Evolutionary conservation across 2,113 vertebrate species (phyloP), one percentile per base, ranked within the genome.

Genomic region (Corythaeola cristata): DNA sequence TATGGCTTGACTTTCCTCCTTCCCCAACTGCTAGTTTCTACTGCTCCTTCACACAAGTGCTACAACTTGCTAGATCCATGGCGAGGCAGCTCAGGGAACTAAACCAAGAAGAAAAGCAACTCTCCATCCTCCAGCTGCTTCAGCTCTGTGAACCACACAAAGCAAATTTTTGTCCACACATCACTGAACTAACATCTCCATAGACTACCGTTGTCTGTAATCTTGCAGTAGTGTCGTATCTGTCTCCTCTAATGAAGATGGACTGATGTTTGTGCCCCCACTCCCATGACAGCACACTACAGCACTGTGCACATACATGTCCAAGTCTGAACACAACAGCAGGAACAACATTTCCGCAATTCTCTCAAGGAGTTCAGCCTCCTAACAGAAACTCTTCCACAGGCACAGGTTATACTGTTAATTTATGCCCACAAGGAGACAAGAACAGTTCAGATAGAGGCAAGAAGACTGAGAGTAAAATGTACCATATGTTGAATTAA

Each of bases 291-390:
- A 71, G 55, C 50, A 27, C 23, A 7, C 23, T 15, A 11, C 11
- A 52, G 41, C 11, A 13, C 19, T 19, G 20, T 5, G n/a, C 33
- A 26, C 15, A 4, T 6, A 9, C 0, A 0, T 8, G 12, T 35
- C 28, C 9, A 47, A n/a, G 41, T 9, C 12, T 20, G 24, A 83
- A 22, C 9, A 12, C 30, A 41, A 50, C 21, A 63, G 39, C 33
- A 76, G 30, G 12, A 67, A 72, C 3, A 2, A 28, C 0, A 1
- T 30, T 79, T 56, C 35, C 41, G 9, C 37, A 47, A 33, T 19
- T 79, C 32, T 59, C 41, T 32, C 47, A 53, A 62, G 35, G 23
- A 58, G 59, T 39, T 77, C 18, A n/a, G 37, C 62, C 53, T 56
- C 44, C 44, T n/a, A 44, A 58, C 8, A 56, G 37, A 41, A 74